These are phyloP conservation scores for Actinia equina DNA, from an alignment of 64 coral and sea anemone species.

Conservation along the genomic window DNA sequence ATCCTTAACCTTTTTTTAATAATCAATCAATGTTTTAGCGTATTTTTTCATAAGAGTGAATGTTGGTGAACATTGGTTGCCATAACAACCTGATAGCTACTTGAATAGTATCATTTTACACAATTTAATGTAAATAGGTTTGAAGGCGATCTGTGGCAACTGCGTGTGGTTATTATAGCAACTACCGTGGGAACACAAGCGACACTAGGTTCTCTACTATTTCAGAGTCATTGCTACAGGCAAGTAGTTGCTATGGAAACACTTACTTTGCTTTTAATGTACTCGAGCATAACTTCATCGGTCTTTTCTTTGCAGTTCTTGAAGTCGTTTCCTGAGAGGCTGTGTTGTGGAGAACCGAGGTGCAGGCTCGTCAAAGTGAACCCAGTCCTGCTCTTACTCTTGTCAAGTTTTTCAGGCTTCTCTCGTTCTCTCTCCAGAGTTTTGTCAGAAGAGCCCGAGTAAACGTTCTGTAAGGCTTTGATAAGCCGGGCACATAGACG, in stretches of 20 bases:
- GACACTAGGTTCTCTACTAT: too few relatives aligned
- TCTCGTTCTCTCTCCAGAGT: neutral
- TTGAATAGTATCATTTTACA: too few relatives aligned
- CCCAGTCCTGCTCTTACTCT: slow-evolving; percentile 6
- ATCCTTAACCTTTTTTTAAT: too few relatives aligned
- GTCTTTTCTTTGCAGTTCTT: slow-evolving; percentile 63
- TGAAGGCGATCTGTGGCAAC: too few relatives aligned
- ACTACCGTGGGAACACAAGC: neutral
- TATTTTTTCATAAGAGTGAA: too few relatives aligned
- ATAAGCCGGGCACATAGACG: slow-evolving; percentile 77
- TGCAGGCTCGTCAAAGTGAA: slow-evolving; percentile 11
- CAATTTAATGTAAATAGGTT: too few relatives aligned
- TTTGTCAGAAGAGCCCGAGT: slow-evolving; percentile 40
- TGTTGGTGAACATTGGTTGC: too few relatives aligned
- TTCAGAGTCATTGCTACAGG: too few relatives aligned
- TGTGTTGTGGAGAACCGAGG: slow-evolving; percentile 42
- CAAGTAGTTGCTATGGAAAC: neutral
- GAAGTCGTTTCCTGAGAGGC: slow-evolving; percentile 9
- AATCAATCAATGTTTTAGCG: too few relatives aligned
- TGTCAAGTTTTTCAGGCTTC: slow-evolving; percentile 8
- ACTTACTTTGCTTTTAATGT: slow-evolving; percentile 58
- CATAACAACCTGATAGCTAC: neutral
- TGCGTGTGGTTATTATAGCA: too few relatives aligned
- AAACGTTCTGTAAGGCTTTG: slow-evolving; percentile 67
- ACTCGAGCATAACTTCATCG: slow-evolving; percentile 75